phyloP scores from a whole-genome alignment of 2,888 invertebrate species.

The Apodemia mormo region DNA sequence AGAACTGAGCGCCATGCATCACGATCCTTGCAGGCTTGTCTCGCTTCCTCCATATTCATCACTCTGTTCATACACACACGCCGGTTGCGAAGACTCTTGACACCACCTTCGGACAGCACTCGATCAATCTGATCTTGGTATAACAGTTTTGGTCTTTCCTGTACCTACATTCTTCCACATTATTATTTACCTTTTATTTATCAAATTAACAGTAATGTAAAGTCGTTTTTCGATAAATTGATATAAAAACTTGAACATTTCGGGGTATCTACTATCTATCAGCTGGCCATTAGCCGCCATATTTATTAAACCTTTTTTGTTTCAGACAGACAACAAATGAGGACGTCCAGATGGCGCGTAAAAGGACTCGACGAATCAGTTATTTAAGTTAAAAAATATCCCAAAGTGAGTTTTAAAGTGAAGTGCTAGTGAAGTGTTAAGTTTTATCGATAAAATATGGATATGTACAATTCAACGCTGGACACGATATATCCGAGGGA shows the following conservation, averaged over 20 bases:
- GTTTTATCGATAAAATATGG: slow-evolving; percentile 45
- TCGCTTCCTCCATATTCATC: no score
- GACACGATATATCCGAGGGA: slow-evolving; percentile 83
- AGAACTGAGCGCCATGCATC: no score
- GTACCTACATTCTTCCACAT: no score
- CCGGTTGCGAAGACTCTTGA: no score
- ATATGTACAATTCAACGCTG: slow-evolving; percentile 48
- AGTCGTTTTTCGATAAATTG: neutral
- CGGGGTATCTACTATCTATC: neutral
- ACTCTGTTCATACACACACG: no score
- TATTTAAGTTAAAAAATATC: slow-evolving; percentile 4
- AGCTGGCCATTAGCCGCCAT: neutral
- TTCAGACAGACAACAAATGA: slow-evolving; percentile 33
- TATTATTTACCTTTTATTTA: neutral
- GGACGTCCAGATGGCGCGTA: slow-evolving; percentile 36
- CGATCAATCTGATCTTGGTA: no score
- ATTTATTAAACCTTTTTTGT: slow-evolving; percentile 31
- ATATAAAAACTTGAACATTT: neutral
- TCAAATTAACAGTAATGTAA: neutral
- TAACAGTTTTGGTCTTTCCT: no score
- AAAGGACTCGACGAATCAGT: slow-evolving; percentile 26
- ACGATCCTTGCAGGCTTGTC: no score
- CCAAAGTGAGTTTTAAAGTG: slow-evolving; percentile 12
- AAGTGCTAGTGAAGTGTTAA: slow-evolving; percentile 41
- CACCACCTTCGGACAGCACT: no score